Base-by-base conservation (phyloP, 2,113 vertebrate genomes). In the Chunga burmeisteri region DNA sequence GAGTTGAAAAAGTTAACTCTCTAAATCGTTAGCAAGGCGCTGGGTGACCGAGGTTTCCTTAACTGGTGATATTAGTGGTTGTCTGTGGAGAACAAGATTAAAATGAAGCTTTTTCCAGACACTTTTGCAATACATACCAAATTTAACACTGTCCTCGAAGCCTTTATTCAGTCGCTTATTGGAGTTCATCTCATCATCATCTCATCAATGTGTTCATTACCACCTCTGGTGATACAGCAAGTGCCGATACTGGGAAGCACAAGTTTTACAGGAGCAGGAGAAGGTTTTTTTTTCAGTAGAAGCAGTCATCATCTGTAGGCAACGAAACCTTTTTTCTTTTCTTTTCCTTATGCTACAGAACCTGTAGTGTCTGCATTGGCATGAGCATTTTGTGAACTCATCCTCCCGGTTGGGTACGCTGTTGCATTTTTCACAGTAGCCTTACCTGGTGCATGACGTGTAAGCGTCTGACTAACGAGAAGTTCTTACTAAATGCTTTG, bases 391-490 rank as follows among this genome's bases (percentile, higher is more conserved):
- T 42, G 26, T 36, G 44, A 42, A 20, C 12, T 63, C 59, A 38
- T 72, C 49, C 56, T 85, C 65, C 2, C 2, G 2, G 22, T 0
- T 50, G 79, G 17, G 19, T 46, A 20, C 0, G 0, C 40, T 46
- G 23, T 36, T 63, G 16, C 19, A 1, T 65, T 85, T 74, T 47
- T 77, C 30, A 34, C 0, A 0, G 22, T 50, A 44, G 50, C 65
- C 20, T 58, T 63, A 19, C n/a, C 25, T 59, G 14, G 13, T 66
- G 17, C 6, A 0, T 18, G 61, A 23, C 53, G 25, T 34, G 19
- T 72, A 19, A 73, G 55, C 80, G n/a, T 44, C 66, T 68, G 29
- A 21, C n/a, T 42, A 2, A n/a, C 50, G 50, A 25, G 65, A 58
- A 14, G n/a, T 70, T 89, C 50, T 89, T 81, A 55, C 22, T 62